These are phyloP conservation scores for Taeniopygia guttata DNA, from an alignment of 2,797 vertebrate species.

Conservation along the genomic window DNA sequence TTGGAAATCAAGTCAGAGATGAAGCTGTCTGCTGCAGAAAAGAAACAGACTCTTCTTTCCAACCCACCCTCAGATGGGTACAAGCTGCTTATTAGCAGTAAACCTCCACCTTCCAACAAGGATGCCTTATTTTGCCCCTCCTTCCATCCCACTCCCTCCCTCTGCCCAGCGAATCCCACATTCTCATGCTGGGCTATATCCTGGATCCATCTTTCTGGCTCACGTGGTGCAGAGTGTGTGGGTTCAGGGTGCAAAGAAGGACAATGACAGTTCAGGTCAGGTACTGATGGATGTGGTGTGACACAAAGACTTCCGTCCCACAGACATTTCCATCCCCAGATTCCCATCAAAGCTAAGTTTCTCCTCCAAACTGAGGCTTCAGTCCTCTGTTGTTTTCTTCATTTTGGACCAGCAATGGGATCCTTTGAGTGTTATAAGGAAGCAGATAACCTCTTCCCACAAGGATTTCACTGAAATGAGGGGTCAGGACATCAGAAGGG, in stretches of 20 bases:
- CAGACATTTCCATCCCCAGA: not conserved
- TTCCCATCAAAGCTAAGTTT: not conserved
- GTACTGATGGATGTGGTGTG: not conserved
- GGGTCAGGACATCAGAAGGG: not conserved
- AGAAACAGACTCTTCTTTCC: not conserved
- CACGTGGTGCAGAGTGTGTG: too few relatives aligned
- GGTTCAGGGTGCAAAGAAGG: too few relatives aligned
- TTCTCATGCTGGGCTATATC: not conserved
- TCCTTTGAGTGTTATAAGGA: not conserved
- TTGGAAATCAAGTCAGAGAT: not conserved
- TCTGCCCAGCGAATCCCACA: not conserved
- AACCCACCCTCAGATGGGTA: not conserved
- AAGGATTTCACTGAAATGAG: not conserved
- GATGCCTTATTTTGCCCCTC: not conserved
- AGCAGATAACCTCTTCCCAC: not conserved
- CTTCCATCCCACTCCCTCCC: rapidly evolving
- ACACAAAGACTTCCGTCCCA: not conserved
- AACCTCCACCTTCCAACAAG: not conserved
- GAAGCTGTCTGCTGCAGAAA: not conserved
- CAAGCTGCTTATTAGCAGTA: not conserved
- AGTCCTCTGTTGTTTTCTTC: not conserved
- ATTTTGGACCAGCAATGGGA: not conserved
- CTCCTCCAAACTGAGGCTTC: not conserved
- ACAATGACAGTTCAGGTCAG: not conserved
- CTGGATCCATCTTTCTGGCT: not conserved